phyloP scores from a whole-genome alignment of 2,113 vertebrate genomes.

The Gnathonemus longibarbis region DNA sequence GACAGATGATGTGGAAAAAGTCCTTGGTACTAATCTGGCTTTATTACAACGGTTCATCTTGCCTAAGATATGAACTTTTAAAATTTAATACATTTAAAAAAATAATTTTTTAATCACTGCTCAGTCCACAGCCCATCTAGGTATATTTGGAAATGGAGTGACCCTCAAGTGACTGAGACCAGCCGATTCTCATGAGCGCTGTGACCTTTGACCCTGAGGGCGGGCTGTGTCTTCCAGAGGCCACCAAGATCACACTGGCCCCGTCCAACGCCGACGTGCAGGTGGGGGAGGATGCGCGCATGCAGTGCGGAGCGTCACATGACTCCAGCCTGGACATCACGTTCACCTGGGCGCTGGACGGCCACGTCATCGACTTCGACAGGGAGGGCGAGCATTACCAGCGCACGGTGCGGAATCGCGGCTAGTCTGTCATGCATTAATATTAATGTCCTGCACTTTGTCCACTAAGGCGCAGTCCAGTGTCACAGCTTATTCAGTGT shows the following conservation, averaged over 20 bases:
- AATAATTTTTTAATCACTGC: background rate
- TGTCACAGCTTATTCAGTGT: background rate
- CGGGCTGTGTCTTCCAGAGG: conserved; percentile 57
- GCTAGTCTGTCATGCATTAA: background rate
- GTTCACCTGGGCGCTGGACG: conserved; percentile 88
- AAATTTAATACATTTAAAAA: background rate
- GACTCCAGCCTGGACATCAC: conserved; percentile 82
- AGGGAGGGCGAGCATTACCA: conserved; percentile 75
- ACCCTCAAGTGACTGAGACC: background rate
- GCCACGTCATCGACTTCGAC: conserved; percentile 78
- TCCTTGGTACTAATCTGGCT: background rate
- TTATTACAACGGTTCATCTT: background rate
- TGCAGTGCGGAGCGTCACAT: conserved; percentile 85
- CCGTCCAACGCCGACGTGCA: conserved; percentile 79
- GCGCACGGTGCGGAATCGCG: conserved; percentile 66
- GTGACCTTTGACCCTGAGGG: background rate
- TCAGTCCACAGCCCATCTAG: background rate
- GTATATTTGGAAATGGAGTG: background rate
- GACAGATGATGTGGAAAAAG: background rate
- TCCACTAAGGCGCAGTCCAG: conserved; percentile 19
- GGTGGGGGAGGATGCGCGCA: conserved; percentile 74
- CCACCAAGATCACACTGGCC: conserved; percentile 86
- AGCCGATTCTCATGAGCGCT: background rate
- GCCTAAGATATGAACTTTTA: background rate
- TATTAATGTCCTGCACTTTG: background rate